These are phyloP conservation scores for Phoronis australis DNA, from an alignment of 2,888 invertebrate genomes.

Conservation along the genomic window DNA sequence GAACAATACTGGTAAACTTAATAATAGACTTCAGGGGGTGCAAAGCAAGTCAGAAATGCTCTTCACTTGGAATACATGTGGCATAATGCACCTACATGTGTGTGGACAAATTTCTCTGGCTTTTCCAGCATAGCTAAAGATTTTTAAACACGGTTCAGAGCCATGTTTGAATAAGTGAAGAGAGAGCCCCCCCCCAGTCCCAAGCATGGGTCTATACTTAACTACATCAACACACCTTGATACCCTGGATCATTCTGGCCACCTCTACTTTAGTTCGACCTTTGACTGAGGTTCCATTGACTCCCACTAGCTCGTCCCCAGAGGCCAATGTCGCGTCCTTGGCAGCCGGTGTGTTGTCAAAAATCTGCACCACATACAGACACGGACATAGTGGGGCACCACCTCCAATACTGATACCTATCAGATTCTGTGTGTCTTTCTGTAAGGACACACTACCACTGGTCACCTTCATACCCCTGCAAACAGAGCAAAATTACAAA, in stretches of 20 bases:
- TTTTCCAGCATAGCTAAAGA: not conserved
- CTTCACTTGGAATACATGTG: too few relatives aligned
- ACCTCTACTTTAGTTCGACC: conserved; percentile 98
- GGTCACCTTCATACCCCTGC: conserved; percentile 96
- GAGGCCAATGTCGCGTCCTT: conserved; percentile 87
- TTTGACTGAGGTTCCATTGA: conserved; percentile 87
- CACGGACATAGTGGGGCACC: conserved; percentile 81
- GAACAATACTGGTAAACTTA: too few relatives aligned
- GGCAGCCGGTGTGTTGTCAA: conserved; percentile 94
- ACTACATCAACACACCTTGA: conserved; percentile 61
- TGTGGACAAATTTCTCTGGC: not conserved
- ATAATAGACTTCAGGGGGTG: too few relatives aligned
- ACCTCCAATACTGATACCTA: conserved; percentile 97
- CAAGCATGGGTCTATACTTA: not conserved
- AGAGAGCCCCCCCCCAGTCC: not conserved
- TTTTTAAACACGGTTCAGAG: too few relatives aligned
- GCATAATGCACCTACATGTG: not conserved
- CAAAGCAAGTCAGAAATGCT: too few relatives aligned
- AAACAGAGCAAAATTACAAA: conserved; percentile 19
- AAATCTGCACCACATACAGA: conserved; percentile 95
- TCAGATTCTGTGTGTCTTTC: conserved; percentile 85
- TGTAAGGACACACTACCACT: conserved; percentile 83
- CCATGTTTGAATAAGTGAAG: not conserved
- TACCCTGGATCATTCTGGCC: conserved; percentile 96
- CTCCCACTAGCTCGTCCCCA: conserved; percentile 93